Base-by-base conservation (phyloP, 2,797 vertebrate genomes). In the Danio tinwini region DNA sequence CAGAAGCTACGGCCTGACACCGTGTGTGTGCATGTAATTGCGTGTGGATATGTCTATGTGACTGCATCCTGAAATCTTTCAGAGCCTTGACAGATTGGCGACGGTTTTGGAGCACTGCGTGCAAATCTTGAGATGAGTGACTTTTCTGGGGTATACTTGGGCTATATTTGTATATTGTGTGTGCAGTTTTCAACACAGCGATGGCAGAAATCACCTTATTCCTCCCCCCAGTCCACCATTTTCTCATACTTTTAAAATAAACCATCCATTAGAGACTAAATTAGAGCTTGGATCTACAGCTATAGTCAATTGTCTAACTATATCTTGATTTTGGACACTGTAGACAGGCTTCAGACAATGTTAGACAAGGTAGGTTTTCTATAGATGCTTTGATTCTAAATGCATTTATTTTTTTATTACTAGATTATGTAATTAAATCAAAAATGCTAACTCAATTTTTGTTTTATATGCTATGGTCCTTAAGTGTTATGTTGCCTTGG, bases 1-100 rank as follows among this genome's bases (percentile, higher is more conserved):
- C 82, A 85, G 75, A 81, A 81, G 64, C 55, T 47, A 69, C 14
- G 10, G 44, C 71, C 56, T 53, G 56, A 71, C 13, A 53, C 49
- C 21, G 29, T 50, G 44, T 59, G 55, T 63, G n/a, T 45, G 47
- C 75, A 44, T 63, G 74, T 68, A 56, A 65, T 68, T 64, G 64
- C 65, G 64, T 63, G 10, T 74, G n/a, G 6, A 14, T 49, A 64
- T 50, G 19, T 68, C 17, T 37, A 49, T 16, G 29, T 63, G 45
- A 13, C 39, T 42, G 59, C 17, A 50, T 58, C 55, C 37, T 70
- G 76, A 78, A 78, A 78, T 50, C 52, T 67, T 52, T 52, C 56
- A 59, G 64, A 69, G 55, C 6, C 53, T 52, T 82, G 59, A 73
- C 68, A 73, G 68, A 74, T 13, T 74, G 52, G 42, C 5, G 44